phyloP scores from a whole-genome alignment of 2,113 vertebrate species.

The Rhegmatorhina hoffmannsi region DNA sequence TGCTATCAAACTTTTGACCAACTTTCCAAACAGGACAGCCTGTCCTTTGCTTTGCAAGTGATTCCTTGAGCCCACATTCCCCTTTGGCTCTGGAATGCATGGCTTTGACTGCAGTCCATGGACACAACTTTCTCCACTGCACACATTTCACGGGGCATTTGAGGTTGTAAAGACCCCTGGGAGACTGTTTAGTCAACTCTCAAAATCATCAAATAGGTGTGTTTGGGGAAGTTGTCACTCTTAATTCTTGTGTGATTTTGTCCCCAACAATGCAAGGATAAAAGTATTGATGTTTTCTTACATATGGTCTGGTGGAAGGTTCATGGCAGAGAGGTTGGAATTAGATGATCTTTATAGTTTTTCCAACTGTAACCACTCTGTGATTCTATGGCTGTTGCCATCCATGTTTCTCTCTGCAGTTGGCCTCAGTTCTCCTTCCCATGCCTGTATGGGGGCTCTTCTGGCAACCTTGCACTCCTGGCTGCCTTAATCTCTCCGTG shows the following conservation, averaged over 20 bases:
- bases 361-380: neutral
- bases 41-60: neutral
- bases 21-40: neutral
- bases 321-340: neutral
- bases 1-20: rapidly evolving
- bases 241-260: neutral
- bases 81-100: neutral
- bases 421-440: neutral
- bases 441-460: neutral
- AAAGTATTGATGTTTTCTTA: neutral
- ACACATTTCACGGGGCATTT: neutral
- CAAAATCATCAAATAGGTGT: neutral
- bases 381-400: neutral
- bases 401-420: neutral
- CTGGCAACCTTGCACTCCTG: neutral
- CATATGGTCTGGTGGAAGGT: neutral
- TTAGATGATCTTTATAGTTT: neutral
- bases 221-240: neutral
- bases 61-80: neutral
- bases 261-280: neutral
- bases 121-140: neutral
- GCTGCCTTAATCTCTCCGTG: conserved; percentile 15
- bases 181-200: neutral
- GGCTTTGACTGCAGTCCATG: neutral
- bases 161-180: neutral